Evolutionary conservation across 2,888 invertebrate species (phyloP), one percentile per base, ranked within the genome.

Genomic region (Scaptomyza tumidula): DNA sequence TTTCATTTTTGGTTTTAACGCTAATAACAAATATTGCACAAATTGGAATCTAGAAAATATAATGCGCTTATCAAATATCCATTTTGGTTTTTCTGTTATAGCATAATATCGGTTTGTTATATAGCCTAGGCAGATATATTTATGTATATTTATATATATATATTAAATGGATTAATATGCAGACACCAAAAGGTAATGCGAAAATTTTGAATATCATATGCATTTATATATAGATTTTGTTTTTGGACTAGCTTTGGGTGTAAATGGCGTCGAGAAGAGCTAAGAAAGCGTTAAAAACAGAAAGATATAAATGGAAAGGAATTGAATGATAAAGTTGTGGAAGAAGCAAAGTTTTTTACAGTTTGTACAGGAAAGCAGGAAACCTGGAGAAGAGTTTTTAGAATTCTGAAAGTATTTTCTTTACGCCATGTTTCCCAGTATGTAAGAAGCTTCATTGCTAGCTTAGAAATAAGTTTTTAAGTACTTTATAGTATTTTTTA

Each of bases 21-120:
- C 74, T 81, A 81, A 78, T 72, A 82, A 85, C 83, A 85, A 82
- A 82, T 83, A 85, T 83, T 85, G 85, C 83, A 83, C 85, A 79
- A 41, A 79, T 85, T 78, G 80, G 70, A 83, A 78, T 78, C 71
- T 85, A 85, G 80, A 82, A 84, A 82, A 84, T 71, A 83, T 77
- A 81, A 83, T 67, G 78, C 80, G 80, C 78, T 75, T 84, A 83
- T 83, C 73, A 81, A 81, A 81, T 80, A 69, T 43, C 55, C 62
- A 70, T 77, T 56, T 66, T 63, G 48, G 39, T 49, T n/a, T n/a
- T n/a, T 43, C 44, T 41, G 11, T 44, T 50, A 58, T 74, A 54
- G 72, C 44, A 65, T 63, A 49, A 50, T 49, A 61, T 62, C 14
- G 41, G 19, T 27, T 53, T 33, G 11, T 44, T 64, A 61, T 64